Evolutionary conservation across 2,797 vertebrate species (phyloP), one percentile per base, ranked within the genome.

Genomic region (Amblyopsis hoosieri): DNA sequence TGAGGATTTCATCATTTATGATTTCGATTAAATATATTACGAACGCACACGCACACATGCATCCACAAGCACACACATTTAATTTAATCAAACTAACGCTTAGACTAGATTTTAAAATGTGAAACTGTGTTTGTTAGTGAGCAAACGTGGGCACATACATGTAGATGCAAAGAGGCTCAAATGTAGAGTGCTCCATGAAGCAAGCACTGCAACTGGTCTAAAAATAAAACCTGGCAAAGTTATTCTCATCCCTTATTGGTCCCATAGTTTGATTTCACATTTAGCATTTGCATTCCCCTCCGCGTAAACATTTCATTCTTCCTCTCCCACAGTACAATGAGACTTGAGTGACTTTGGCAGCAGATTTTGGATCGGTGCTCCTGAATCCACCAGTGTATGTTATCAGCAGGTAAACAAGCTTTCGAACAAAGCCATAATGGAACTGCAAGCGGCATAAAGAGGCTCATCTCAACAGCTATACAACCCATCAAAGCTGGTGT

Each of bases 401-500:
- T 94, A 94, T 94, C 93, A 94, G 93, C 93, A 94, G 93, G 93
- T 94, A 93, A 94, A 94, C 93, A 94, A 94, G 93, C 93, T 92
- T 90, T 90, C 92, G 81, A 93, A 94, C 93, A 94, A 94, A 93
- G 91, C 92, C 90, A 93, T 94, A 93, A 94, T 93, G 92, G 91
- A 92, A 90, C 91, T 84, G 92, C 90, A 89, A 90, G 91, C 90
- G 74, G 90, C 87, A 91, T 92, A 91, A 91, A 92, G 91, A 92
- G 92, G 91, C 92, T 93, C 91, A 92, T 93, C 92, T 92, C 90
- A 90, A 91, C 91, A 91, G 90, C 92, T 92, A 91, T 92, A 92
- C 87, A 91, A 91, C 89, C 90, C 91, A 91, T 93, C 89, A 93
- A 92, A 92, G 92, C 89, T 84, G 79, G 88, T 91, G 91, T 92